These are phyloP conservation scores for Forbesichthys papilliferus DNA, from an alignment of 2,113 vertebrate genomes.

Conservation along the genomic window DNA sequence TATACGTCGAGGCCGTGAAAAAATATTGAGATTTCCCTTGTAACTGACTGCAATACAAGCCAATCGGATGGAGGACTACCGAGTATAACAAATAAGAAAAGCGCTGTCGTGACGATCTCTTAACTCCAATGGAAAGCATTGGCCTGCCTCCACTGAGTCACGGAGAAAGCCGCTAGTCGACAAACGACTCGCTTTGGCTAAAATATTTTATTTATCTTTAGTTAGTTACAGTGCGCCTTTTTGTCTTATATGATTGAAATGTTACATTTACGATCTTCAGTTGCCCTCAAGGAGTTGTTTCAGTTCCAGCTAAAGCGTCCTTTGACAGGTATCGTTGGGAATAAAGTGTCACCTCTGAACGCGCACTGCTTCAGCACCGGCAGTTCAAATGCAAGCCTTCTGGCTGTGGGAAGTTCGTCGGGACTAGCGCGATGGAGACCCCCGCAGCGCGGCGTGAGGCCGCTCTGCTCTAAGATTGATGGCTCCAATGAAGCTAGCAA, in stretches of 20 bases:
- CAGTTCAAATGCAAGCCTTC: conserved; percentile 20
- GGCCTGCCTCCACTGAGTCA: conserved; percentile 19
- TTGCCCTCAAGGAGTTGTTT: conserved; percentile 68
- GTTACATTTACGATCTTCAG: conserved; percentile 74
- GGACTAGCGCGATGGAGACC: conserved; percentile 29
- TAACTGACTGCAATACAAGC: conserved; percentile 32
- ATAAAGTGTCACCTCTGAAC: conserved; percentile 42
- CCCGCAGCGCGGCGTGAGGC: conserved; percentile 32
- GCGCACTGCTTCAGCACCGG: conserved; percentile 47
- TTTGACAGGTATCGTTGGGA: conserved; percentile 40
- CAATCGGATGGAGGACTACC: conserved; percentile 5
- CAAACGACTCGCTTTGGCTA: not conserved
- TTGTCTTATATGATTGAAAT: conserved; percentile 55
- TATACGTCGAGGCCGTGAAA: not conserved
- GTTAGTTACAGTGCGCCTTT: not conserved
- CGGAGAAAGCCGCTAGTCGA: conserved; percentile 39
- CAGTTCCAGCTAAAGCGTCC: conserved; percentile 64
- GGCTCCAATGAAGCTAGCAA: conserved; percentile 50
- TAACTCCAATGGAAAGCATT: not conserved
- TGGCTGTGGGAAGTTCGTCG: conserved; percentile 17
- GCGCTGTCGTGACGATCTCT: conserved; percentile 7
- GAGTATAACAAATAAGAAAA: not conserved
- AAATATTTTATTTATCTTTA: not conserved
- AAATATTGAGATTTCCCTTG: not conserved
- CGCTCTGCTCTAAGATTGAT: conserved; percentile 67